Conservation (phyloP, 2,113 vertebrate species). For the Plestiodon gilberti region DNA sequence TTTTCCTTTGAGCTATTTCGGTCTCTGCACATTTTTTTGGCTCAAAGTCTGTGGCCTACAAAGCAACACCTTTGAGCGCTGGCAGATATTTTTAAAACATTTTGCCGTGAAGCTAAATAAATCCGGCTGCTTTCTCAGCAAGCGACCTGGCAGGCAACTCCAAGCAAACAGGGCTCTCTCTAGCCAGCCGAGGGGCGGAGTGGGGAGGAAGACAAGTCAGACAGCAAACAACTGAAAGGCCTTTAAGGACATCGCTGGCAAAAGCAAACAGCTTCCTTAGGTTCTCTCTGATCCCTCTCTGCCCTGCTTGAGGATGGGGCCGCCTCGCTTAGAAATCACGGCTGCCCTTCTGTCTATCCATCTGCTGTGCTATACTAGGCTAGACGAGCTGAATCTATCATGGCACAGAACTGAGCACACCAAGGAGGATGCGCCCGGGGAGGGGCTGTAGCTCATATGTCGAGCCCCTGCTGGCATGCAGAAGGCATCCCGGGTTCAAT, state of each 20-base stretch:
- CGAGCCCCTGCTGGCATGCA: no score
- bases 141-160: conserved; percentile 40
- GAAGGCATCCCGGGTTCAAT: no score
- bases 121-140: conserved; percentile 30
- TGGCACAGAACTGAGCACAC: background rate
- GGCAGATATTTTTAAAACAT: conserved; percentile 46
- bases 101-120: conserved; percentile 49
- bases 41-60: conserved; percentile 24
- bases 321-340: background rate
- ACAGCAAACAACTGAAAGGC: conserved; percentile 6
- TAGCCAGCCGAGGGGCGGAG: conserved; percentile 48
- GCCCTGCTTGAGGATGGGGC: background rate
- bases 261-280: background rate
- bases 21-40: conserved; percentile 18
- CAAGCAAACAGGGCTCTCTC: conserved; percentile 37
- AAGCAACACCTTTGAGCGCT: background rate
- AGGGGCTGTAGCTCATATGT: no score
- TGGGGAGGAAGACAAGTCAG: conserved; percentile 3
- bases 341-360: background rate
- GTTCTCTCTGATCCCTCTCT: background rate
- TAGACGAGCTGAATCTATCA: background rate
- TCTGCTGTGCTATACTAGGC: background rate
- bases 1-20: background rate
- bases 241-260: background rate
- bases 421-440: background rate